Evolutionary conservation across 2,888 invertebrate species (phyloP).

Genomic region (Diloba caeruleocephala): DNA sequence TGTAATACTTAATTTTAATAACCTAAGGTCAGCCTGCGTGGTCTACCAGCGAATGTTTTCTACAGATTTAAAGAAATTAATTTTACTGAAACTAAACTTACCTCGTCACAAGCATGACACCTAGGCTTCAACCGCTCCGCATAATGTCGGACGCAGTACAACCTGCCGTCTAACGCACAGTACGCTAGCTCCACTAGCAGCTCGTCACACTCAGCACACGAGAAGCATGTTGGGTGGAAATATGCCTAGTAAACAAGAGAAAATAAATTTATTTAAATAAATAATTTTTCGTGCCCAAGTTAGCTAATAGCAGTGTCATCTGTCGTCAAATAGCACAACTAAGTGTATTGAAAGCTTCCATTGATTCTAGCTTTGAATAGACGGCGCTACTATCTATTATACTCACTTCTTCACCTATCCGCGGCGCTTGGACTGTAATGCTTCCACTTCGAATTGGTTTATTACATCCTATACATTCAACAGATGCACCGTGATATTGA

Average conservation of each 20-base stretch:
- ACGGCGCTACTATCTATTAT: conserved; percentile 24
- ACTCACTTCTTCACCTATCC: conserved; percentile 91
- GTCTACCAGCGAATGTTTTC: too few relatives aligned
- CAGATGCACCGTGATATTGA: conserved; percentile 87
- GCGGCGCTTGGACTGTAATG: conserved; percentile 95
- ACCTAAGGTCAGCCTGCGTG: too few relatives aligned
- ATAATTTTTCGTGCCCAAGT: neutral
- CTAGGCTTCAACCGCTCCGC: conserved; percentile 98
- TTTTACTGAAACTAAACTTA: conserved; percentile 83
- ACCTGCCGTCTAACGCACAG: conserved; percentile 95
- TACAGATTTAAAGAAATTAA: neutral
- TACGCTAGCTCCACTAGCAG: conserved; percentile 98
- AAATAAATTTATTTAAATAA: neutral
- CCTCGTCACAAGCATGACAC: conserved; percentile 99
- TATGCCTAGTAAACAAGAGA: conserved; percentile 80
- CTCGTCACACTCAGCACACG: conserved; percentile 96
- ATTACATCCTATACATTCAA: conserved; percentile 95
- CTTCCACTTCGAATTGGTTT: conserved; percentile 94
- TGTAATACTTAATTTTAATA: too few relatives aligned
- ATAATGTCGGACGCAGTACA: conserved; percentile 98
- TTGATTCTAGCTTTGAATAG: neutral
- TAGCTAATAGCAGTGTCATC: conserved; percentile 53
- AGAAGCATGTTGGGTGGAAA: conserved; percentile 98
- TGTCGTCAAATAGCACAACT: conserved; percentile 53
- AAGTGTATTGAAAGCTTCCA: fast-evolving